A percentile compares a stretch with the other conserved stretches of the same genome.
phyloP scores from a whole-genome alignment of 1,140 invertebrate species.

The Pseudomyrmex pallidus region DNA sequence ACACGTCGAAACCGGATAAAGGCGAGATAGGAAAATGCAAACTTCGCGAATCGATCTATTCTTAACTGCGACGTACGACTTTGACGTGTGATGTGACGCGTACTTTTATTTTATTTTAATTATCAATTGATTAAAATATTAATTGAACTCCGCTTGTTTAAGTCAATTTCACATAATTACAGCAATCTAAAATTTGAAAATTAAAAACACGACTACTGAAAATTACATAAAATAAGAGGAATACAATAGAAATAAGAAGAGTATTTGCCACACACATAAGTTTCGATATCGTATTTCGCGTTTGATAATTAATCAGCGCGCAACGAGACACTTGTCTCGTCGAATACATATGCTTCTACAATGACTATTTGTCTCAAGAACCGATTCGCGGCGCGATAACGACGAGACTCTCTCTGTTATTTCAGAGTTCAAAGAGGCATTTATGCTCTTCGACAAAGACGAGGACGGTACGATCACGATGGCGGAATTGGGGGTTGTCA shows the following conservation, averaged over 20 bases:
- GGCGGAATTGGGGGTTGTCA: conserved; percentile 94
- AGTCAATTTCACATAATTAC: neutral
- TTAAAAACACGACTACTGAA: conserved; percentile 10
- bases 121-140: conserved; percentile 1
- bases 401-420: conserved; percentile 58
- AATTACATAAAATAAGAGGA: neutral
- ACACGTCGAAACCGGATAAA: neutral
- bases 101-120: neutral
- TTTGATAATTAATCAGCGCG: conserved; percentile 4
- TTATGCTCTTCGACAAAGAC: conserved; percentile 97
- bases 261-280: neutral
- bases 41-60: neutral
- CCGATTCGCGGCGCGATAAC: conserved; percentile 1
- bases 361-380: conserved; percentile 11
- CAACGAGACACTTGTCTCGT: neutral
- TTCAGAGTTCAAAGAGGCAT: conserved; percentile 95
- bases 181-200: neutral
- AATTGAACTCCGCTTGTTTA: neutral
- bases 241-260: neutral
- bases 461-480: conserved; percentile 96
- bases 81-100: neutral
- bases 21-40: neutral
- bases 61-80: neutral
- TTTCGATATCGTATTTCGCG: neutral
- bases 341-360: neutral